Evolutionary conservation across 2,888 invertebrate genomes (phyloP), one percentile per base, ranked within the genome.

Genomic region (Alloscopus bannaensis): DNA sequence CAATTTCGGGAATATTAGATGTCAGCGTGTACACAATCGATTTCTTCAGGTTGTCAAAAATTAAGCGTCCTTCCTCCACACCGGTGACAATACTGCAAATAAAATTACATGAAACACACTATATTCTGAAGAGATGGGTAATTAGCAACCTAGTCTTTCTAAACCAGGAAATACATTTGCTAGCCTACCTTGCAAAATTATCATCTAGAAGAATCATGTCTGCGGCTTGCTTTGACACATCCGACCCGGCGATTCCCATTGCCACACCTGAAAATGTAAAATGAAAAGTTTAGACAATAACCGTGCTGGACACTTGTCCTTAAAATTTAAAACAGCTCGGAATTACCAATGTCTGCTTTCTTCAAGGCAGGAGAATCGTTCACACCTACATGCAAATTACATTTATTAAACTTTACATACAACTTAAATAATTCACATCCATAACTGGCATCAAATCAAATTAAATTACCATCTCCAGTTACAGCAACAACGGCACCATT

Each of bases 1-100:
- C 95, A 88, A 98, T 97, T 91, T 98, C 98, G 85, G 98, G 97
- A 90, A 98, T 97, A 91, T 98, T 98, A 85, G 96, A 97, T 86
- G 98, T 97, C 82, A 98, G 90, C 81, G 98, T 97, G 90, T 98
- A 98, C 65, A 97, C 97, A 90, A 98, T 98, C 87, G 97, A 98
- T 90, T 98, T 98, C 31, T 71, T 98, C 90, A 98, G 90, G 89
- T 98, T 98, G 91, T 98, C 98, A 91, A 98, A 98, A 90, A 98
- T 98, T 86, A 98, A 90, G 66, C 97, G 94, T 84, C 97, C 96
- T 89, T 97, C 96, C 88, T 95, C 95, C 18, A 95, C 93, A 55
- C 95, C 95, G 4, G 40, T 29, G 31, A 31, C 59, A 50, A 66
- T 66, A 26, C 31, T 28, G n/a, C n/a, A n/a, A n/a, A n/a, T n/a